Evolutionary conservation across 2,888 invertebrate species (phyloP).

Genomic region (Lycia hirtaria): DNA sequence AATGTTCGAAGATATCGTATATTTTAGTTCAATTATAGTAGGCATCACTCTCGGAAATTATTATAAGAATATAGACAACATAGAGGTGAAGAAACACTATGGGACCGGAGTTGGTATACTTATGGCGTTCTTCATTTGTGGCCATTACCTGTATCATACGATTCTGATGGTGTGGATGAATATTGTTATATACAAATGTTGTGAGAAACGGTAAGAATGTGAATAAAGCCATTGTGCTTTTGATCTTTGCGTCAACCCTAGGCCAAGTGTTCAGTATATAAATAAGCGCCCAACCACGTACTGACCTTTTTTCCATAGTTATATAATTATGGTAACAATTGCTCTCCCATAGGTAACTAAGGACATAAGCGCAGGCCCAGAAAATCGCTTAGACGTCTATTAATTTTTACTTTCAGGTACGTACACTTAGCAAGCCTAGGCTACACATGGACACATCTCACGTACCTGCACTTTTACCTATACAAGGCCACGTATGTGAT

Average conservation of each 20-base stretch:
- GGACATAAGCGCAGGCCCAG: no score
- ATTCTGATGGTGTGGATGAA: conserved; percentile 86
- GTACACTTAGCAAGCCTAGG: conserved; percentile 88
- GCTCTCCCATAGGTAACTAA: no score
- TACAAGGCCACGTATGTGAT: conserved; percentile 88
- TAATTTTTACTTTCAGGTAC: conserved; percentile 85
- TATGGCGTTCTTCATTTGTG: conserved; percentile 86
- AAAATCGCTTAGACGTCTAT: no score
- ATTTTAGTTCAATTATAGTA: conserved; percentile 59
- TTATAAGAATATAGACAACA: conserved; percentile 84
- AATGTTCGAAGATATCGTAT: conserved; percentile 56
- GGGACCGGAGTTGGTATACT: conserved; percentile 87
- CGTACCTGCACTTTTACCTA: conserved; percentile 90
- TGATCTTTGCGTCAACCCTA: no score
- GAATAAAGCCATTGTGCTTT: no score
- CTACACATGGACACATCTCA: conserved; percentile 92
- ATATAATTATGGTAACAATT: background rate
- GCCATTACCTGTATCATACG: conserved; percentile 85
- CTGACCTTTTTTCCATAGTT: background rate
- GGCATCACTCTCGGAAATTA: conserved; percentile 86
- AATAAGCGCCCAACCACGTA: background rate
- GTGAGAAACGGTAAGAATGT: conserved; percentile 82
- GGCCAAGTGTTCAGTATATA: no score
- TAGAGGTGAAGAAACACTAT: conserved; percentile 81
- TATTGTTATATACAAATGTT: conserved; percentile 85